Evolutionary conservation across 1,140 invertebrate genomes (phyloP).

Genomic region (Neodiprion fabricii): DNA sequence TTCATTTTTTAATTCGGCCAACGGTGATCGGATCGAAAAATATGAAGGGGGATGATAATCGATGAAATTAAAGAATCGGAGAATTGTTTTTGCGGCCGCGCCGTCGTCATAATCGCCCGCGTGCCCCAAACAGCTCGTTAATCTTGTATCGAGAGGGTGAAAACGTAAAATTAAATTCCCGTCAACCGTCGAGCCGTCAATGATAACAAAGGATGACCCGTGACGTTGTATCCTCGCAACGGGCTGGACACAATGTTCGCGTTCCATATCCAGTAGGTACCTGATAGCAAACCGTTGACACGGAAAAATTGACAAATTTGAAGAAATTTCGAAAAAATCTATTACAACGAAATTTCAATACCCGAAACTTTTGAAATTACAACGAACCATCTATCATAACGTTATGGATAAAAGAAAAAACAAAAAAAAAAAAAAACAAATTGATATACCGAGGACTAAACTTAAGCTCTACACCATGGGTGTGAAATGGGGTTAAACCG

Average conservation of each 20-base stretch:
- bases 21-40: no score
- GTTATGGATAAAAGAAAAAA: no score
- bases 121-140: background rate
- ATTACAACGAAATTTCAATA: no score
- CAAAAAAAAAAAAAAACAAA: no score
- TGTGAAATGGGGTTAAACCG: no score
- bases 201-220: background rate
- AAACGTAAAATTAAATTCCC: constrained; percentile 2
- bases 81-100: background rate
- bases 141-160: background rate
- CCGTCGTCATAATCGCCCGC: background rate
- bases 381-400: no score
- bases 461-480: no score
- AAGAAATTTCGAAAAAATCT: background rate
- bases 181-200: background rate
- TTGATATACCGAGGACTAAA: no score
- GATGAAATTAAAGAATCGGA: background rate
- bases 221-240: background rate
- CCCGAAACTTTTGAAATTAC: no score
- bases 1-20: background rate
- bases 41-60: background rate
- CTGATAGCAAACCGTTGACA: background rate
- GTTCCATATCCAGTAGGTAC: background rate
- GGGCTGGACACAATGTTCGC: no score
- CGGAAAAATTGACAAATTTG: background rate